A percentile compares a stretch with the other conserved stretches of the same genome.
Evolutionary conservation across 1,140 invertebrate genomes (phyloP).

Genomic region (Platyscapa corneri): DNA sequence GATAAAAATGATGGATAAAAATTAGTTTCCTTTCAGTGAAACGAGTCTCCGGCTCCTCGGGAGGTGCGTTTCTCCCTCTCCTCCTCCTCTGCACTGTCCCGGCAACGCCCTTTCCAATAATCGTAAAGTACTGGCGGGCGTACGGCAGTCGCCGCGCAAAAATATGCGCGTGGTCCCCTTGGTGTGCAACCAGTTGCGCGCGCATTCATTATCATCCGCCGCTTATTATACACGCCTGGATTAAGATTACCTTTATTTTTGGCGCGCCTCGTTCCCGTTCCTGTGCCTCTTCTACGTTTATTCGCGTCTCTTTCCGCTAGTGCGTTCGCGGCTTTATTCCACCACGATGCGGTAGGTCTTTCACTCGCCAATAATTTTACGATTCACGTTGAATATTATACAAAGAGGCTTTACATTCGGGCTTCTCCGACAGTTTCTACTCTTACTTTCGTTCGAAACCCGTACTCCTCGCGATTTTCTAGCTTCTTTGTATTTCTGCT

Average conservation of each 20-base stretch:
- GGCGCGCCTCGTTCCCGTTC: conserved; percentile 12
- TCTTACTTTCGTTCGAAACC: background rate
- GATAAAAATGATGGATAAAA: background rate
- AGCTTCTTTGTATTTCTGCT: conserved; percentile 13
- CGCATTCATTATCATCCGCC: conserved; percentile 44
- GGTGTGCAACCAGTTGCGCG: background rate
- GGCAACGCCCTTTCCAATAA: conserved; percentile 65
- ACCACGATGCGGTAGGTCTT: conserved; percentile 16
- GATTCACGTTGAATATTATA: background rate
- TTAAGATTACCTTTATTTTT: conserved; percentile 30
- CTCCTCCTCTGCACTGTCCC: conserved; percentile 33
- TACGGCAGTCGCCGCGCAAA: background rate
- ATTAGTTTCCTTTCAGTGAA: background rate
- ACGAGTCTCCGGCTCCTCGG: background rate
- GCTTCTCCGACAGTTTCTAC: background rate
- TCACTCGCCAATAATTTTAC: background rate
- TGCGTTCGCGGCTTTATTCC: background rate
- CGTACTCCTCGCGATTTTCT: background rate
- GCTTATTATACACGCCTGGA: conserved; percentile 41
- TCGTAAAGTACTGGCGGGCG: conserved; percentile 61
- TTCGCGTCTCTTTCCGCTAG: conserved; percentile 27
- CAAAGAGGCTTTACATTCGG: background rate
- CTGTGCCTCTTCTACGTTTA: background rate
- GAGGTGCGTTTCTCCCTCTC: background rate
- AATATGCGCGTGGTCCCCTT: background rate